Conservation (phyloP, 2,113 vertebrate species). For the Gallinago jamesoni region DNA sequence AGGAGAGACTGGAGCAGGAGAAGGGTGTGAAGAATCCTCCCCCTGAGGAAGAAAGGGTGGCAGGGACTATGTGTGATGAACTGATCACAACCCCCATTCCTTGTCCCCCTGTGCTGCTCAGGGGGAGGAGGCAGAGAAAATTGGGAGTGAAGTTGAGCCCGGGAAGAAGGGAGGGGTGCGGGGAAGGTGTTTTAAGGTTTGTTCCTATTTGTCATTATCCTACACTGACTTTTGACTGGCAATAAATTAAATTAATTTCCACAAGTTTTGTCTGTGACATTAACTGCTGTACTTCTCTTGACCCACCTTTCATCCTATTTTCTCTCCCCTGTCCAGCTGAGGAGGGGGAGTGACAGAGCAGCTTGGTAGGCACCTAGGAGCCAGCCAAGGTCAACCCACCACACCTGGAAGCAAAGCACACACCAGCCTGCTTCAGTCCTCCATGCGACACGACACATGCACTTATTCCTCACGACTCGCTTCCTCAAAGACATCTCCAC, state of each 20-base stretch:
- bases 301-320: not conserved
- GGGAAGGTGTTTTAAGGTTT: not conserved
- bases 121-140: not conserved
- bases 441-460: rapidly evolving
- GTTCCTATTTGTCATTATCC: not conserved
- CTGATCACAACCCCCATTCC: not conserved
- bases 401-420: not conserved
- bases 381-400: not conserved
- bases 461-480: rapidly evolving
- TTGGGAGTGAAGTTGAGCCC: not conserved
- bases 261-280: not conserved
- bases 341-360: not conserved
- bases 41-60: not conserved
- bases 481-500: not conserved
- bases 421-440: not conserved
- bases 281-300: not conserved
- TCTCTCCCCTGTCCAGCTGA: not conserved
- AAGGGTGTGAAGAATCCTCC: not conserved
- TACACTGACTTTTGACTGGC: not conserved
- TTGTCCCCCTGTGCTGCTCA: rapidly evolving
- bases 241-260: not conserved
- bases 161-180: not conserved
- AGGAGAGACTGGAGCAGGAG: not conserved
- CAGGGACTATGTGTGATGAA: not conserved
- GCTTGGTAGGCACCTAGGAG: not conserved